Conservation (phyloP, 2,113 vertebrate genomes). For the Gulo gulo region DNA sequence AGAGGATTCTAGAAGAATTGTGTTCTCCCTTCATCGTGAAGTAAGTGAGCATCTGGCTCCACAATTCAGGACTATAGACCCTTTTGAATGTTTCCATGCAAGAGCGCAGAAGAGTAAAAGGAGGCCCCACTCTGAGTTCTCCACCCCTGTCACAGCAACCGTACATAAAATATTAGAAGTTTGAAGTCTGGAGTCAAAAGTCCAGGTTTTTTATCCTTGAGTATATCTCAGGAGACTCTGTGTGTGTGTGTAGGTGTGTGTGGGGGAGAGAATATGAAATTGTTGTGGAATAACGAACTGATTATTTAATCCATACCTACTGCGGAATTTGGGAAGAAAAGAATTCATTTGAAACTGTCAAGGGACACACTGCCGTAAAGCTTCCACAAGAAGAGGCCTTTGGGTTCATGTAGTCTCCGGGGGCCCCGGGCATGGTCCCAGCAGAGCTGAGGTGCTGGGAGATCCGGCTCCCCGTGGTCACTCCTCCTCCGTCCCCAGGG, state of each 20-base stretch:
- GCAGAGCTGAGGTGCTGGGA: not conserved
- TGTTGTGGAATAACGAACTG: not conserved
- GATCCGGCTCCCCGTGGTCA: not conserved
- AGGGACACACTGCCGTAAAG: not conserved
- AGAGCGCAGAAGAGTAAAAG: not conserved
- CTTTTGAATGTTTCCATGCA: not conserved
- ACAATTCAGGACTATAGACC: not conserved
- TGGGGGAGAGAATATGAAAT: not conserved
- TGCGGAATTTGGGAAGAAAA: not conserved
- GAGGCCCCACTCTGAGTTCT: not conserved
- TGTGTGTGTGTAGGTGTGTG: not conserved
- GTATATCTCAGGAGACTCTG: not conserved
- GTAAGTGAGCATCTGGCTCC: conserved; percentile 73
- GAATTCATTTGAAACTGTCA: not conserved
- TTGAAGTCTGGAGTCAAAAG: not conserved
- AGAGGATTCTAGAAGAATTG: conserved; percentile 90
- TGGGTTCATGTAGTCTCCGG: not conserved
- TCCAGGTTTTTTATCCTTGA: not conserved
- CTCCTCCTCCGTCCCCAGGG: not conserved
- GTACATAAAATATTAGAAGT: not conserved
- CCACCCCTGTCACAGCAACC: not conserved
- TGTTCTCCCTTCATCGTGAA: conserved; percentile 91
- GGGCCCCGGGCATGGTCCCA: not conserved
- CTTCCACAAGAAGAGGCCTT: not conserved
- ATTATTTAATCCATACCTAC: not conserved